Evolutionary conservation across 2,797 vertebrate genomes (phyloP), one percentile per base, ranked within the genome.

Genomic region (Hemitrygon akajei): DNA sequence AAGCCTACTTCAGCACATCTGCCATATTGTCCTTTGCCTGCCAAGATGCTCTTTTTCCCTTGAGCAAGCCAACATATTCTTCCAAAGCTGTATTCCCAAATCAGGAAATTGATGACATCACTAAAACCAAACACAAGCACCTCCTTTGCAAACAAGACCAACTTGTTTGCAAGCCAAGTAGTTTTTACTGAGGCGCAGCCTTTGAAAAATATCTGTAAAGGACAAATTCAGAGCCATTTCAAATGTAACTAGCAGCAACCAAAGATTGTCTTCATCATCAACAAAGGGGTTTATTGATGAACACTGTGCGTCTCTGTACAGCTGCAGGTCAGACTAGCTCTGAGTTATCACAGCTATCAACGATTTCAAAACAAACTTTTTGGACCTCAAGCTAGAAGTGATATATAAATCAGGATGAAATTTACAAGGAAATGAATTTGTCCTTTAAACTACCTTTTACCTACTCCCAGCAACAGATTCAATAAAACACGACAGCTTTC

Each of bases 231-330:
- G 63, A 69, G 66, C n/a, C 66, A 34, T 37, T 89, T 34, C 69
- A 69, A 69, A 89, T 69, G 60, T 10, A 89, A n/a, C 63, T 22
- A 69, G 63, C 58, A 34, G 86, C 86, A 66, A 22, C 60, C 86
- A 69, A 22, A 22, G n/a, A 89, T 69, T 25, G 60, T 18, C 63
- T 69, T 27, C 60, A 3, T 37, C 9, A 20, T 22, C 18, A 10
- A 89, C n/a, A 69, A 89, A 89, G 86, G 63, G 86, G 86, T 37
- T 89, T 89, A 69, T 89, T 89, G 16, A 34, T 69, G 63, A 89
- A 66, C 60, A 69, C 63, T 37, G 60, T 20, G 18, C 0, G 60
- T 20, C 60, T 89, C 86, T 89, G 86, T 69, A 22, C 0, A n/a
- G 10, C 20, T 89, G 86, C n/a, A 66, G n/a, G 18, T 69, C 60